A percentile compares a stretch with the other conserved stretches of the same genome.
Conservation (phyloP, 53 echinoderm and acorn worm genomes). For the Mesocentrotus franciscanus region DNA sequence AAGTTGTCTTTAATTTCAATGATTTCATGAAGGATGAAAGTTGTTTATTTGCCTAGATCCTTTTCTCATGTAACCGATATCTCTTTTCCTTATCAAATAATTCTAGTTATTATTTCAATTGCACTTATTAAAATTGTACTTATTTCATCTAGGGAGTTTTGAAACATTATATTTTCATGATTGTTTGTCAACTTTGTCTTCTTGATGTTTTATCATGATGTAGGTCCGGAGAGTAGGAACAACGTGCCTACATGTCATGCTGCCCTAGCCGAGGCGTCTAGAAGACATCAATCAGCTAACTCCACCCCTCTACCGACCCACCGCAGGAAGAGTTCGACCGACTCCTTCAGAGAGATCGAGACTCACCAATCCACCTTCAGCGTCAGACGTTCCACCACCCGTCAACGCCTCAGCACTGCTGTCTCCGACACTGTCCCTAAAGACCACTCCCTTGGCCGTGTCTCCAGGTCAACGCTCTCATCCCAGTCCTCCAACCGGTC, state of each 20-base stretch:
- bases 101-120: neutral
- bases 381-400: constrained; percentile 42
- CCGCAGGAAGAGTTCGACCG: constrained; percentile 41
- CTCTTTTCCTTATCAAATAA: neutral
- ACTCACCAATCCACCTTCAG: constrained; percentile 42
- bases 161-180: neutral
- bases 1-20: neutral
- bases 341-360: constrained; percentile 53
- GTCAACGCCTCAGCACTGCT: constrained; percentile 49
- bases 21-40: neutral
- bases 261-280: neutral
- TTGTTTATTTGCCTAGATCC: constrained; percentile 13
- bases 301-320: neutral
- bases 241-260: neutral
- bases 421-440: neutral
- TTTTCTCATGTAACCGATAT: constrained; percentile 20
- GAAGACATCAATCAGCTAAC: constrained; percentile 40
- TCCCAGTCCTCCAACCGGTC: constrained; percentile 66
- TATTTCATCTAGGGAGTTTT: neutral
- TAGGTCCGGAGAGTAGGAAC: constrained; percentile 18
- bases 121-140: neutral
- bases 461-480: constrained; percentile 68
- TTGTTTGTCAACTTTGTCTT: neutral
- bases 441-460: neutral
- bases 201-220: neutral